Conservation (phyloP, 1,140 invertebrate species). For the Phymorhynchus buccinoides region DNA sequence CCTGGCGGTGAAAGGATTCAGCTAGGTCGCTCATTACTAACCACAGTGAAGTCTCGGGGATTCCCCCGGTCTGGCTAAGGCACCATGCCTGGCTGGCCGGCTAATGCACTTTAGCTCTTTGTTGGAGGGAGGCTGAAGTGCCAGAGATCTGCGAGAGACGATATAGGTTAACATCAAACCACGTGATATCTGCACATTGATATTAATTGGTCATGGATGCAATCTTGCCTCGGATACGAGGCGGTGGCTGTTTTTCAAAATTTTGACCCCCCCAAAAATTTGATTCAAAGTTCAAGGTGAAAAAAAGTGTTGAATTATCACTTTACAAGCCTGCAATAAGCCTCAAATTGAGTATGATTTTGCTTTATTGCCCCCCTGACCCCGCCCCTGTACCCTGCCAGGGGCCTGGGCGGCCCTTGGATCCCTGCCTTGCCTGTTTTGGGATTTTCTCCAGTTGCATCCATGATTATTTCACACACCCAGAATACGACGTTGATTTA, state of each 20-base stretch:
- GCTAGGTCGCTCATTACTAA: slow-evolving; percentile 14
- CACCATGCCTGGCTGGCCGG: slow-evolving; percentile 55
- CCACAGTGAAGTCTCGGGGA: slow-evolving; percentile 52
- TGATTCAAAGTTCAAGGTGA: not conserved
- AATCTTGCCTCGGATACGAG: not conserved
- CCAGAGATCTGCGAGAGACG: slow-evolving; percentile 37
- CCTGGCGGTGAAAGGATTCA: too few relatives aligned
- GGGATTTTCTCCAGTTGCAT: too few relatives aligned
- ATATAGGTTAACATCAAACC: not conserved
- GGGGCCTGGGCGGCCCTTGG: too few relatives aligned
- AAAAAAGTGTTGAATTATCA: too few relatives aligned
- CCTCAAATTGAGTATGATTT: too few relatives aligned
- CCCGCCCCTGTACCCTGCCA: too few relatives aligned
- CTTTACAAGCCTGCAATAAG: too few relatives aligned
- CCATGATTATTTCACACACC: too few relatives aligned
- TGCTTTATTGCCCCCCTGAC: too few relatives aligned
- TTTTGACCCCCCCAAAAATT: not conserved
- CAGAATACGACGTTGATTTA: too few relatives aligned
- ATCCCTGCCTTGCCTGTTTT: too few relatives aligned
- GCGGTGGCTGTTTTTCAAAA: too few relatives aligned
- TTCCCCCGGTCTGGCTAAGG: slow-evolving; percentile 57
- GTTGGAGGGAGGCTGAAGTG: slow-evolving; percentile 34
- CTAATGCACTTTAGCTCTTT: slow-evolving; percentile 46
- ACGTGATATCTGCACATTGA: not conserved
- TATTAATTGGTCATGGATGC: not conserved